Evolutionary conservation across 1,140 invertebrate species (phyloP).

Genomic region (Aricia agestis): DNA sequence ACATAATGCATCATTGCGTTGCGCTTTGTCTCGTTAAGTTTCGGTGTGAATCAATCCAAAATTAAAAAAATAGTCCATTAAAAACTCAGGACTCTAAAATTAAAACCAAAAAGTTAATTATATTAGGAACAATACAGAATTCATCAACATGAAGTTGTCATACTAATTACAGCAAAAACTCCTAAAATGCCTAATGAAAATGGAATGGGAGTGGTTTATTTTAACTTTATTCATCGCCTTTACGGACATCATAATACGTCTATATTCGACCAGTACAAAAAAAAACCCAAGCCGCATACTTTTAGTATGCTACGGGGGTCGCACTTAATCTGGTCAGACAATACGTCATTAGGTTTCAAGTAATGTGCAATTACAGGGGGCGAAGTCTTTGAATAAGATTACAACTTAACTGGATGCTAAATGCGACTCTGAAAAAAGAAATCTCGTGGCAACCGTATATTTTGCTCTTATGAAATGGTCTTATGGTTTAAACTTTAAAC

Average conservation of each 20-base stretch:
- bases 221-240: background rate
- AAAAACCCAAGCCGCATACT: background rate
- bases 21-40: too few species aligned
- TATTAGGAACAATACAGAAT: background rate
- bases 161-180: background rate
- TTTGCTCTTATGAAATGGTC: too few species aligned
- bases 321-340: background rate
- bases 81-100: background rate
- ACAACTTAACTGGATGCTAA: background rate
- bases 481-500: too few species aligned
- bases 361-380: background rate
- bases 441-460: too few species aligned
- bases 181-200: background rate
- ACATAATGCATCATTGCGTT: too few species aligned
- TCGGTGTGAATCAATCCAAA: background rate
- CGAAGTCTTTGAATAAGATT: background rate
- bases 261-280: background rate
- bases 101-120: background rate
- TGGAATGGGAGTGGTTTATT: conserved; percentile 2
- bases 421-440: too few species aligned
- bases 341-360: background rate
- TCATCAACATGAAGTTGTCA: background rate
- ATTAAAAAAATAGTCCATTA: background rate
- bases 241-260: conserved; percentile 1
- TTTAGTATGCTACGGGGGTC: background rate